phyloP scores from a whole-genome alignment of 2,888 invertebrate genomes.

The Orthonychiurus folsomi region DNA sequence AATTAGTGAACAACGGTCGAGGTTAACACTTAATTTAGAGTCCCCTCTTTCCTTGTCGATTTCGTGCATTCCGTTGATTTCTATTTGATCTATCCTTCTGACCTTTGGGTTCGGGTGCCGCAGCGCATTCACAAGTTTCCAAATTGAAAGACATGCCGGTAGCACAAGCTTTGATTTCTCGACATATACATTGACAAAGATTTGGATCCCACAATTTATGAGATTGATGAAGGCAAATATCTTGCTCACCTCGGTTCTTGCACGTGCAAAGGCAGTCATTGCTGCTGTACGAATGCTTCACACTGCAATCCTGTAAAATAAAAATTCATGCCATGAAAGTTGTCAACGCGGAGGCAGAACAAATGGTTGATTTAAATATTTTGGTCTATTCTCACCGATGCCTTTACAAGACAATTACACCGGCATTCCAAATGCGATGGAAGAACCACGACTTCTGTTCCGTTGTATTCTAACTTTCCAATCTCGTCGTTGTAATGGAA shows the following conservation, averaged over 20 bases:
- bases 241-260: conserved; percentile 18
- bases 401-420: conserved; percentile 29
- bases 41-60: too few species aligned
- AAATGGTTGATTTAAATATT: background rate
- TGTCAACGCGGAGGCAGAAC: background rate
- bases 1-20: too few species aligned
- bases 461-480: conserved; percentile 16
- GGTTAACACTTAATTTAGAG: too few species aligned
- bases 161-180: conserved; percentile 24
- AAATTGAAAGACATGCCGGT: conserved; percentile 22
- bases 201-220: conserved; percentile 28
- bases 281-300: conserved; percentile 21
- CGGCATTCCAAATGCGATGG: conserved; percentile 23
- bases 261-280: conserved; percentile 29
- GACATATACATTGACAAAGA: conserved; percentile 28
- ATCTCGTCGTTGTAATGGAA: conserved; percentile 22
- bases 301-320: conserved; percentile 25
- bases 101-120: conserved; percentile 4
- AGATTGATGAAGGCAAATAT: conserved; percentile 11
- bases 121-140: conserved; percentile 24
- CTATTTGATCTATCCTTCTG: too few species aligned
- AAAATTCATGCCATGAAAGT: background rate
- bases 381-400: conserved; percentile 17
- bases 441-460: conserved; percentile 18
- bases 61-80: too few species aligned